Evolutionary conservation across 92 coral and sea anemone genomes (phyloP).

Genomic region (Phenganax subtilis): DNA sequence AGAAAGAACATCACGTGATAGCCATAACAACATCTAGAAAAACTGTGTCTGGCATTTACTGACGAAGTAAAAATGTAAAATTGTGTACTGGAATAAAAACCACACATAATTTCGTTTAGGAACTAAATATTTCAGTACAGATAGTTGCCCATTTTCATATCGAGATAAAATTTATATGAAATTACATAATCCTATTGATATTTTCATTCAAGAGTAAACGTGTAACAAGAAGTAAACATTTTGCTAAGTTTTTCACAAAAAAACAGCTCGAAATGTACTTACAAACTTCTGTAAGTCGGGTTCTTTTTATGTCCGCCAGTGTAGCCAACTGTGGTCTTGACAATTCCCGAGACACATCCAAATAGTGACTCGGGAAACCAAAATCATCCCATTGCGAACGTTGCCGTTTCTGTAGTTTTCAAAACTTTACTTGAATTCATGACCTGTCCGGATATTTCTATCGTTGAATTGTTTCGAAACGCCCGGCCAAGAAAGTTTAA

Average conservation of each 20-base stretch:
- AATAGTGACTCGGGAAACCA: constrained; percentile 99
- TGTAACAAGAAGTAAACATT: neutral
- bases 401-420: constrained; percentile 60
- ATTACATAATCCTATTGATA: too few species aligned
- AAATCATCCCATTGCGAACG: constrained; percentile 97
- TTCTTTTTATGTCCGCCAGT: constrained; percentile 80
- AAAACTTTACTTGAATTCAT: constrained; percentile 39
- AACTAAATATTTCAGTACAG: too few species aligned
- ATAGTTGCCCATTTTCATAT: too few species aligned
- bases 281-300: constrained; percentile 95
- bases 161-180: too few species aligned
- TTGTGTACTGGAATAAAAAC: too few species aligned
- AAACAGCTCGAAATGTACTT: constrained; percentile 30
- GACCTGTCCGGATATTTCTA: neutral
- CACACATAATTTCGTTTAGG: too few species aligned
- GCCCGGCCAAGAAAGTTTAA: neutral
- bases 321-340: constrained; percentile 90
- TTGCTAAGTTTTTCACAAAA: neutral
- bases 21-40: too few species aligned
- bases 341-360: constrained; percentile 82
- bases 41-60: too few species aligned
- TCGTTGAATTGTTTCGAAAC: constrained; percentile 16
- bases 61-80: too few species aligned
- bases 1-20: too few species aligned
- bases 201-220: neutral